Base-by-base conservation (phyloP, 2,797 vertebrate genomes). In the Allobates femoralis region DNA sequence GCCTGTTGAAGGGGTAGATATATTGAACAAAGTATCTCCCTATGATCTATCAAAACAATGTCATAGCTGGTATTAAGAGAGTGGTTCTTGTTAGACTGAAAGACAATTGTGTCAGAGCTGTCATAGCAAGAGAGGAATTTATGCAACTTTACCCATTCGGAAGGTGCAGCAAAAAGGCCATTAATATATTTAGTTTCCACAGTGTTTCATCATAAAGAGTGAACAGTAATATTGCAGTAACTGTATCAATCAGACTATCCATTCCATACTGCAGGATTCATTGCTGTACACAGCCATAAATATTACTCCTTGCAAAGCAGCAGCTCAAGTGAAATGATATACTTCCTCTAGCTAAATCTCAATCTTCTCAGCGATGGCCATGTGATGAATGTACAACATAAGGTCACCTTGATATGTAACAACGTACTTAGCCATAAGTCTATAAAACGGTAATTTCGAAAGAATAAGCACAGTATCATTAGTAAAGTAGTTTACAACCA, bases 11-110 rank as follows among this genome's bases (percentile, higher is more conserved):
- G 55, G 78, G 46, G n/a, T 81, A 84, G 82, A 88, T 88, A 81
- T 85, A 88, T 80, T 85, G 82, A 60, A 32, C 76, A 85, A 81
- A 76, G 86, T 85, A 85, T 88, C 83, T 84, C 46, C 28, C 75
- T 81, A 77, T 41, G 78, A 85, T 88, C 77, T 87, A 85, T 87
- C 86, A 81, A 84, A 88, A 76, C 86, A 88, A 85, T 88, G 86
- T 85, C 86, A 88, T 76, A 85, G 30, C 26, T 76, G 79, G 83
- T 81, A 85, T 88, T 88, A 85, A 85, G 86, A 80, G 67, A 85
- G 58, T 87, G 71, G 83, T 76, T 58, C 86, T 88, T 85, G 82
- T 88, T 88, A 87, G 83, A 53, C 83, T 81, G 71, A 85, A 85
- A 84, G 86, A 84, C 77, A 84, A 85, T 85, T 85, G 83, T 88